A percentile compares a stretch with the other conserved stretches of the same genome.
phyloP scores from a whole-genome alignment of 2,113 vertebrate species.

The Hiodon tergisus region DNA sequence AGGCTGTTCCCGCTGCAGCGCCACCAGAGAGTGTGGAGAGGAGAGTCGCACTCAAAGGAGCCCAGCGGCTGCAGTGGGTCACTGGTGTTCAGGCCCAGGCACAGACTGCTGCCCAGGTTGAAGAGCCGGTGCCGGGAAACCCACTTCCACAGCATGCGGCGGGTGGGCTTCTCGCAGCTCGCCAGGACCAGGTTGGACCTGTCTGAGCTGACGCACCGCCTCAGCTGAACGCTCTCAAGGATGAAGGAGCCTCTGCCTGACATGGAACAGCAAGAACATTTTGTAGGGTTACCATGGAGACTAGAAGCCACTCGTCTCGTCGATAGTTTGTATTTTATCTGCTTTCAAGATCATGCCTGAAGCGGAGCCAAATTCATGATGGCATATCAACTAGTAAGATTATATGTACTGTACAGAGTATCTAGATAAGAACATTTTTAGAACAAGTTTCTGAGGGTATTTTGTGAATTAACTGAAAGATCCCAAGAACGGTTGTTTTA shows the following conservation, averaged over 20 bases:
- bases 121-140: conserved; percentile 78
- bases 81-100: conserved; percentile 76
- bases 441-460: too few relatives aligned
- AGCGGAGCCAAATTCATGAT: too few relatives aligned
- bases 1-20: conserved; percentile 65
- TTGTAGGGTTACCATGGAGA: too few relatives aligned
- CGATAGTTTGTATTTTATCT: too few relatives aligned
- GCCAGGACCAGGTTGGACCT: conserved; percentile 63
- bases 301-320: too few relatives aligned
- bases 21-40: conserved; percentile 68
- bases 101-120: conserved; percentile 72
- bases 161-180: conserved; percentile 65
- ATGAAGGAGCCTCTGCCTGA: conserved; percentile 79
- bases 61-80: conserved; percentile 58
- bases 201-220: conserved; percentile 67
- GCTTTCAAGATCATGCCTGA: too few relatives aligned
- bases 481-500: too few relatives aligned
- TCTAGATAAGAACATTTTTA: too few relatives aligned
- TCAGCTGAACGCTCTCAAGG: conserved; percentile 69
- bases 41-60: conserved; percentile 72
- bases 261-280: conserved; percentile 14
- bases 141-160: conserved; percentile 89
- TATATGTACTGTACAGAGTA: too few relatives aligned
- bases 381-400: too few relatives aligned
- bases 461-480: too few relatives aligned